phyloP scores from a whole-genome alignment of 2,888 invertebrate species.

The Morpho achilles region DNA sequence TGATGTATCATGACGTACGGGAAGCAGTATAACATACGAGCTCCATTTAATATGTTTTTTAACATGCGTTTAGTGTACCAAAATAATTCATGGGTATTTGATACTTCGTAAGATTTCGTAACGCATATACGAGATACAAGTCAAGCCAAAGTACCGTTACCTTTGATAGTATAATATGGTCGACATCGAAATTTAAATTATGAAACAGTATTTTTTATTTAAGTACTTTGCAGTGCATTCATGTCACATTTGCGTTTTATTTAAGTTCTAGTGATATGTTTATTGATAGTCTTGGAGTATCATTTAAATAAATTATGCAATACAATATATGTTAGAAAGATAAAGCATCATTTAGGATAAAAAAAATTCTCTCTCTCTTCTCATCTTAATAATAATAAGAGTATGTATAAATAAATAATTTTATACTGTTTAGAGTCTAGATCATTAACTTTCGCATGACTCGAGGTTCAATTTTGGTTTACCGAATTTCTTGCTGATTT shows the following conservation, averaged over 20 bases:
- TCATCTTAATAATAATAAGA: no score
- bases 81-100: slow-evolving; percentile 28
- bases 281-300: background rate
- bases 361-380: no score
- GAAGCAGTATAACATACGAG: slow-evolving; percentile 28
- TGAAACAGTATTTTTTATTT: background rate
- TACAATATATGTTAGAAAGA: no score
- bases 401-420: no score
- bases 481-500: no score
- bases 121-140: slow-evolving; percentile 7
- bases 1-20: slow-evolving; percentile 46
- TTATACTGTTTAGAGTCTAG: no score
- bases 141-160: slow-evolving; percentile 6
- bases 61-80: slow-evolving; percentile 25
- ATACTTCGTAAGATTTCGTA: slow-evolving; percentile 20
- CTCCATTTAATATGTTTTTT: slow-evolving; percentile 28
- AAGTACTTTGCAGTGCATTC: no score
- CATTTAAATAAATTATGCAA: no score
- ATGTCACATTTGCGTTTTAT: no score
- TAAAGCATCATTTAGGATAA: no score
- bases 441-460: no score
- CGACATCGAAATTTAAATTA: slow-evolving; percentile 7
- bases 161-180: slow-evolving; percentile 7
- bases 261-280: background rate
- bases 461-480: no score